A percentile compares a stretch with the other conserved stretches of the same genome.
Evolutionary conservation across 2,888 invertebrate genomes (phyloP).

Genomic region (Drosophila paramelanica): DNA sequence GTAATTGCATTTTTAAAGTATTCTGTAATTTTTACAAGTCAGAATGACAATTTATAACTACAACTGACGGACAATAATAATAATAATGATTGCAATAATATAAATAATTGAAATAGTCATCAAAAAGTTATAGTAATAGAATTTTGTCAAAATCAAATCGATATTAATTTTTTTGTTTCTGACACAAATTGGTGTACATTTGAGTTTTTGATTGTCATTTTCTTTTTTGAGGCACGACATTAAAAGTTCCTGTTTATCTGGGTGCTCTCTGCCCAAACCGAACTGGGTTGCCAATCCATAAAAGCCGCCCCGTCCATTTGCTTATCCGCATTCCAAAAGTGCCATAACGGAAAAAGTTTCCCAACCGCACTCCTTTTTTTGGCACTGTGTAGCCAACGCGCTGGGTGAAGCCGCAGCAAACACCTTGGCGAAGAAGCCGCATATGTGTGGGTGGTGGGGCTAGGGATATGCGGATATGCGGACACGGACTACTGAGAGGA

Average conservation of each 20-base stretch:
- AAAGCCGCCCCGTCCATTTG: slow-evolving; percentile 59
- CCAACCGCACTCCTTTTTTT: slow-evolving; percentile 59
- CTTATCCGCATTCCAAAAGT: slow-evolving; percentile 54
- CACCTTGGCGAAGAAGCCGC: slow-evolving; percentile 64
- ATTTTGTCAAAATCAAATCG: too few relatives aligned
- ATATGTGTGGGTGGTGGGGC: slow-evolving; percentile 14
- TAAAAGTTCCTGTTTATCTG: slow-evolving; percentile 24
- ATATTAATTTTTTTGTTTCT: too few relatives aligned
- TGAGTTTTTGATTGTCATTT: background rate
- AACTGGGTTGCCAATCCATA: slow-evolving; percentile 63
- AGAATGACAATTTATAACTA: too few relatives aligned
- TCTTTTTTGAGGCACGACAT: slow-evolving; percentile 8
- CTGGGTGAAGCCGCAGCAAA: slow-evolving; percentile 28
- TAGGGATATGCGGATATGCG: slow-evolving; percentile 48
- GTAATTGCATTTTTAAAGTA: too few relatives aligned
- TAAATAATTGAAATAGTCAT: too few relatives aligned
- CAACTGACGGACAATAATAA: too few relatives aligned
- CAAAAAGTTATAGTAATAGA: too few relatives aligned
- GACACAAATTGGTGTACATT: too few relatives aligned
- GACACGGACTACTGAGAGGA: slow-evolving; percentile 71
- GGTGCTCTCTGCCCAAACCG: slow-evolving; percentile 21
- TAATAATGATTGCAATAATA: too few relatives aligned
- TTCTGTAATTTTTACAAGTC: too few relatives aligned
- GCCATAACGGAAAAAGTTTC: slow-evolving; percentile 65
- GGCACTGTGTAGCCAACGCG: slow-evolving; percentile 67